Conservation (phyloP, 2,888 invertebrate species). For the Melieria omissa region DNA sequence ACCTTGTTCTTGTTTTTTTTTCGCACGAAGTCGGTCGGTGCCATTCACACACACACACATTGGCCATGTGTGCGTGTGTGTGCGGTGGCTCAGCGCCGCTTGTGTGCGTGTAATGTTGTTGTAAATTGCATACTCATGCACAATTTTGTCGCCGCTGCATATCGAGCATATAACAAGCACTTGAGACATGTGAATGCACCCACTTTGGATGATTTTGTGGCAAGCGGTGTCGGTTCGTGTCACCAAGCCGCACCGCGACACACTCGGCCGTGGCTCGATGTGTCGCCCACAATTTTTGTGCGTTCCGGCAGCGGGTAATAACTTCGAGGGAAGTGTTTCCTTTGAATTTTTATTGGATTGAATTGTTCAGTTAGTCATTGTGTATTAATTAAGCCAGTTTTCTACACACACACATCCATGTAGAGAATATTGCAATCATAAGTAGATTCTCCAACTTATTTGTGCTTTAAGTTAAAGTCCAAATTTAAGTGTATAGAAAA, state of each 20-base stretch:
- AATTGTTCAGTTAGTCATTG: neutral
- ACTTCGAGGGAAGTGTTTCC: neutral
- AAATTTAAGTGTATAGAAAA: too few relatives aligned
- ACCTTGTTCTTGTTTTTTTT: constrained; percentile 31
- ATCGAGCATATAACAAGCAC: constrained; percentile 65
- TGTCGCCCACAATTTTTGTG: neutral
- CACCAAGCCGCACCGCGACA: too few relatives aligned
- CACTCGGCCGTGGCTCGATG: neutral
- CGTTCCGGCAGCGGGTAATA: neutral
- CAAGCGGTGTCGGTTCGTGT: too few relatives aligned
- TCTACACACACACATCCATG: neutral
- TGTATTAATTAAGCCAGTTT: neutral
- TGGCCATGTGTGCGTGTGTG: neutral
- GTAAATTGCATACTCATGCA: constrained; percentile 58
- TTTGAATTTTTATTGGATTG: neutral
- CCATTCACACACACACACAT: constrained; percentile 13
- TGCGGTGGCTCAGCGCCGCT: neutral
- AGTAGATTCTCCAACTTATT: too few relatives aligned
- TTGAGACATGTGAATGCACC: constrained; percentile 66
- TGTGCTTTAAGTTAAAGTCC: too few relatives aligned
- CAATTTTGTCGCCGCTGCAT: constrained; percentile 47
- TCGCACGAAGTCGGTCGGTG: neutral
- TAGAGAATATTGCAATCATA: too few relatives aligned
- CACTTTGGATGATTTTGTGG: constrained; percentile 51
- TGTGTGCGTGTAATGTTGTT: constrained; percentile 8